Conservation (phyloP, 2,113 vertebrate genomes). For the Calonectris borealis region DNA sequence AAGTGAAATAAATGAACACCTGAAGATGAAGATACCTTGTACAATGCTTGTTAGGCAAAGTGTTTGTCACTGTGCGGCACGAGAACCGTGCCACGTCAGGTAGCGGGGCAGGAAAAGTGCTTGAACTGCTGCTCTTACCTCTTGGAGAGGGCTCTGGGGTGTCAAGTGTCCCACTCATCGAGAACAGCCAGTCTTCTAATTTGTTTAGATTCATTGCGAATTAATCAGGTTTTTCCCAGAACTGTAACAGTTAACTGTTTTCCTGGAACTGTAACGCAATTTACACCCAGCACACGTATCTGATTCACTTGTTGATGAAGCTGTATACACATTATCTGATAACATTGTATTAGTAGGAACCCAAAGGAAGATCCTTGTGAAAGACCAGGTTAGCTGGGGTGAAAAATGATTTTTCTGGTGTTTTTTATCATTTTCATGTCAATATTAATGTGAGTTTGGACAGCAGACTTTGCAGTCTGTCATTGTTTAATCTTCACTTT, state of each 20-base stretch:
- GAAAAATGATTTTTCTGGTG: background rate
- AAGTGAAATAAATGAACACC: background rate
- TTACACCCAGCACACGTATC: background rate
- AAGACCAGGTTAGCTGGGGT: background rate
- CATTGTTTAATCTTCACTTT: background rate
- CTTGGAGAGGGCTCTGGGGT: background rate
- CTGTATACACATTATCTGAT: background rate
- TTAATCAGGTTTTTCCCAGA: background rate
- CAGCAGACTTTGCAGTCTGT: background rate
- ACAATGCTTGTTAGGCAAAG: background rate
- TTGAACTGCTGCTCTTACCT: background rate
- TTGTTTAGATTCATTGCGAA: background rate
- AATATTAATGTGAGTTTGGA: background rate
- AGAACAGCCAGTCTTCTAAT: background rate
- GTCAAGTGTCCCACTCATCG: background rate
- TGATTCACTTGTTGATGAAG: background rate
- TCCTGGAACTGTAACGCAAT: background rate
- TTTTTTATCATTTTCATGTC: background rate
- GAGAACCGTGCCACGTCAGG: background rate
- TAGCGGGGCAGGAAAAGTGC: background rate
- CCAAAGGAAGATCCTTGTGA: background rate
- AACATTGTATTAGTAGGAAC: background rate
- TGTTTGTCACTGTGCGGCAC: background rate
- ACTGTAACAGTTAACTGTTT: background rate
- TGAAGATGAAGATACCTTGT: background rate